Conservation (phyloP, 2,888 invertebrate species). For the Ophonus ardosiacus region DNA sequence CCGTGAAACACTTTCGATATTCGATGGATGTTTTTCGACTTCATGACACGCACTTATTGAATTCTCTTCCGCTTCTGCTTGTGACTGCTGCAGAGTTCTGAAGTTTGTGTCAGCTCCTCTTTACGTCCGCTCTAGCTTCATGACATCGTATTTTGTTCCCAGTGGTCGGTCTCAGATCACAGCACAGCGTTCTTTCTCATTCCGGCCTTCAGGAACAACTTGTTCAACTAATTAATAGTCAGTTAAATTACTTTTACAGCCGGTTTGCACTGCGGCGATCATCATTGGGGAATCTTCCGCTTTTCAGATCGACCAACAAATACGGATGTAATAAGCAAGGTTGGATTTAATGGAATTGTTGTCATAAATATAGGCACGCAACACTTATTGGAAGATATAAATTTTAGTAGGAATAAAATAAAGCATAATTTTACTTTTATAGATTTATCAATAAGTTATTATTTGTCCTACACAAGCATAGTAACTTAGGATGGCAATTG, state of each 20-base stretch:
- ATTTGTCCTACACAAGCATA: too few species aligned
- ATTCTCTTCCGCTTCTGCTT: neutral
- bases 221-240: conserved; percentile 27
- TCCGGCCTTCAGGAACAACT: conserved; percentile 5
- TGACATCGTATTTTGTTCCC: conserved; percentile 8
- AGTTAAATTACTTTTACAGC: conserved; percentile 33
- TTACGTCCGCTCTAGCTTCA: neutral
- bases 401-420: too few species aligned
- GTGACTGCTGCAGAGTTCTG: neutral
- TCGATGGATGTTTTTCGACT: too few species aligned
- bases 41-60: too few species aligned
- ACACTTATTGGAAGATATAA: too few species aligned
- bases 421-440: too few species aligned
- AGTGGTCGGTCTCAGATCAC: conserved; percentile 17
- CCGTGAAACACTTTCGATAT: too few species aligned
- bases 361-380: too few species aligned
- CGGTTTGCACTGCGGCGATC: neutral
- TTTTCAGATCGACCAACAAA: neutral
- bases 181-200: conserved; percentile 14
- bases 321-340: neutral
- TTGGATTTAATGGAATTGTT: too few species aligned
- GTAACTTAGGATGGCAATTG: too few species aligned
- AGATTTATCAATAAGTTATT: too few species aligned
- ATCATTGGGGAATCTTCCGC: neutral
- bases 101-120: conserved; percentile 30